These are phyloP conservation scores for Dasyornis broadbenti DNA, from an alignment of 2,113 vertebrate species.

Conservation along the genomic window DNA sequence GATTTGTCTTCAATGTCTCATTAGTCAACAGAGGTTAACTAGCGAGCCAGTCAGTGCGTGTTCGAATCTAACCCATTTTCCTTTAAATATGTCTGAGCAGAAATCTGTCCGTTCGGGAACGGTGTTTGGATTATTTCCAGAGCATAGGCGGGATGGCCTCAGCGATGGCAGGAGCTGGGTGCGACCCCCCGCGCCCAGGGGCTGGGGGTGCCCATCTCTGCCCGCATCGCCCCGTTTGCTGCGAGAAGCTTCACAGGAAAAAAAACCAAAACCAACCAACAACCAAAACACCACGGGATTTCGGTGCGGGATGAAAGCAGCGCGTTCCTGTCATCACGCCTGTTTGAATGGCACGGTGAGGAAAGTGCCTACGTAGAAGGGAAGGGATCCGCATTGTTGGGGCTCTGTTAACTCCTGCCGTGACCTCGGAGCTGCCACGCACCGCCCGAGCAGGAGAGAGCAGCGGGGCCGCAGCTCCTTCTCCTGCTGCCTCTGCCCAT, in stretches of 20 bases:
- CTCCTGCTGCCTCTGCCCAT: neutral
- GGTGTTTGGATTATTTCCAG: neutral
- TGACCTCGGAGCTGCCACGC: neutral
- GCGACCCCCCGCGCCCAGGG: neutral
- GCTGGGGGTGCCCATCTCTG: neutral
- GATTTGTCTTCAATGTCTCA: neutral
- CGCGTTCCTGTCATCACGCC: neutral
- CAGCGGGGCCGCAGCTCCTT: neutral
- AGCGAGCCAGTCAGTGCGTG: neutral
- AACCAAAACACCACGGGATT: neutral
- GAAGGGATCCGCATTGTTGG: neutral
- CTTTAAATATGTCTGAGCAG: neutral
- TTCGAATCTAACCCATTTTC: neutral
- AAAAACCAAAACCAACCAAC: neutral
- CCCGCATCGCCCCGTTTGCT: neutral
- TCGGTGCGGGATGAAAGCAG: neutral
- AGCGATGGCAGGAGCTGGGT: neutral
- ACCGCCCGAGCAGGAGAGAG: neutral
- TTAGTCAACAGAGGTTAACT: conserved; percentile 27
- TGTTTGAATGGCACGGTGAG: neutral
- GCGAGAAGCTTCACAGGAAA: neutral
- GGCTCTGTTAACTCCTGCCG: neutral
- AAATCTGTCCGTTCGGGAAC: neutral
- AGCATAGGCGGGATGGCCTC: neutral
- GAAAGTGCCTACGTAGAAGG: neutral